These are phyloP conservation scores for Sapayoa aenigma DNA, from an alignment of 2,113 vertebrate genomes.

Conservation along the genomic window DNA sequence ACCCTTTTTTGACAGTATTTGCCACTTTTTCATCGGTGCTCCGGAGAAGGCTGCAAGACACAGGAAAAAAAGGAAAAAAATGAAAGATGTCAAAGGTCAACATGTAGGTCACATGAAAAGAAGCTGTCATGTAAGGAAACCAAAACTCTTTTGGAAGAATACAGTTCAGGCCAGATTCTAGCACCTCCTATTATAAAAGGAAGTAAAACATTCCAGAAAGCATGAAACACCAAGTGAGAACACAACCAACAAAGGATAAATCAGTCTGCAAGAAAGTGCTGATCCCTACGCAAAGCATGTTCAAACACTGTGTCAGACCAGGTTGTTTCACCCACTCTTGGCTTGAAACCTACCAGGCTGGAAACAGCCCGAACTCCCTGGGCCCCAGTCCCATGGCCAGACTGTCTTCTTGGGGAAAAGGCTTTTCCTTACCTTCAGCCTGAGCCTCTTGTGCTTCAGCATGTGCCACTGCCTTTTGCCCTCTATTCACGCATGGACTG, in stretches of 20 bases:
- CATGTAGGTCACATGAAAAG: not conserved
- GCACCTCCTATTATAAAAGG: not conserved
- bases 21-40: conserved; percentile 78
- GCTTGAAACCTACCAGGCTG: not conserved
- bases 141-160: not conserved
- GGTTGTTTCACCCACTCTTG: not conserved
- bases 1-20: conserved; percentile 77
- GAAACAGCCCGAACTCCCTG: not conserved
- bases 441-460: not conserved
- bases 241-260: not conserved
- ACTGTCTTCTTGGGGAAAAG: not conserved
- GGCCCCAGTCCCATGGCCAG: too few relatives aligned
- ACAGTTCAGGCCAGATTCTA: not conserved
- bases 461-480: not conserved
- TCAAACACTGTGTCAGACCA: not conserved
- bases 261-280: not conserved
- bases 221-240: not conserved
- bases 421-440: not conserved
- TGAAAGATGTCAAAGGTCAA: not conserved
- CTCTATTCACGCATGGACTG: rapidly evolving
- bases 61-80: not conserved
- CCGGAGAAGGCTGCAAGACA: conserved; percentile 83
- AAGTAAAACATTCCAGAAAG: not conserved
- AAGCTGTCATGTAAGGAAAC: not conserved
- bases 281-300: not conserved